Base-by-base conservation (phyloP, 2,797 vertebrate genomes). In the Gallinago nigripennis region DNA sequence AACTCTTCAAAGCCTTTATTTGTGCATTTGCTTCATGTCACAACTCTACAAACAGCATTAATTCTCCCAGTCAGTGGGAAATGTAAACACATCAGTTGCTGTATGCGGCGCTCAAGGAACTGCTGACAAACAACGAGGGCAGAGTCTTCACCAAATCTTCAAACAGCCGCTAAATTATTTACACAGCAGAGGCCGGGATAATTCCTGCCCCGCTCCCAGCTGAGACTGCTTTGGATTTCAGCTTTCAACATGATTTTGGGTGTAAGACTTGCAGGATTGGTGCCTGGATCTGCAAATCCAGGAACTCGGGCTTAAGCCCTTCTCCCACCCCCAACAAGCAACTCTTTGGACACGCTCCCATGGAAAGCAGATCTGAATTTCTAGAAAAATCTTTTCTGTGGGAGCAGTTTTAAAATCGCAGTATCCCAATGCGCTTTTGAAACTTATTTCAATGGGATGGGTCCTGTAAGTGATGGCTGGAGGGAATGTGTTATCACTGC, bases 291-390 rank as follows among this genome's bases (percentile, higher is more conserved):
- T 82, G 61, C 37, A 73, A 13, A 25, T 21, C 10, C 15, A 9
- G 53, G 53, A 30, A 3, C 35, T 21, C 0, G 1, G 57, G 18
- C 27, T 33, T 18, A 13, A 64, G 35, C 3, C 24, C 17, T 31
- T 75, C n/a, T 33, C 43, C 14, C 20, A 31, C 4, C 19, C 13
- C 0, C 0, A 14, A 2, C 1, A 0, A 64, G 64, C 82, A 65
- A 57, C 33, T 35, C 16, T 23, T 35, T 0, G 2, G 4, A 23
- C 21, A 5, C 1, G 3, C 12, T 80, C 31, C 45, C 2, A 0
- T 8, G 43, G 12, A 33, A 53, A 78, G 53, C 14, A 45, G 15
- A 19, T 70, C 39, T 45, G 37, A 5, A 5, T 50, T 60, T 33
- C 58, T 39, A 48, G 50, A 30, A 45, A 30, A 65, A 41, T 23